Evolutionary conservation across 37 sponge, comb jelly and placozoan species (phyloP).

Genomic region (Beroe ovata): DNA sequence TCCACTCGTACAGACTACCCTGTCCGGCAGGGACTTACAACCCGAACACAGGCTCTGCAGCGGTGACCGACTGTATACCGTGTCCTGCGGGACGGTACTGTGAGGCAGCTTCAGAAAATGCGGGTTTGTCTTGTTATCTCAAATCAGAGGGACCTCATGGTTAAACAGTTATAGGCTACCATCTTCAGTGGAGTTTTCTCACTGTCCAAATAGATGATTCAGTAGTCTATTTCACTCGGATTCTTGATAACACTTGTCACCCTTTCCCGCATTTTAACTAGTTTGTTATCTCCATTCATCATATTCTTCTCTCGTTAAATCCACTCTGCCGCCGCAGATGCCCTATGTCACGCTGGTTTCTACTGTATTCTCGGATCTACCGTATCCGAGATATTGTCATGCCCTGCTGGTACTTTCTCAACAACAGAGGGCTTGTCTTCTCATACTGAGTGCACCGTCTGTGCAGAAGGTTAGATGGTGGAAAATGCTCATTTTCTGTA

Average conservation of each 20-base stretch:
- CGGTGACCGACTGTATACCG: slow-evolving; percentile 15
- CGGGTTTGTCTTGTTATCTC: too few relatives aligned
- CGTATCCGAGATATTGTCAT: slow-evolving; percentile 7
- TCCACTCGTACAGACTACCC: slow-evolving; percentile 8
- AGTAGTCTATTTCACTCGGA: too few relatives aligned
- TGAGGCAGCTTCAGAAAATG: slow-evolving; percentile 39
- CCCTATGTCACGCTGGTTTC: not conserved
- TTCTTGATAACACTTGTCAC: too few relatives aligned
- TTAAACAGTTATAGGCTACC: too few relatives aligned
- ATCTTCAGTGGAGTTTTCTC: too few relatives aligned
- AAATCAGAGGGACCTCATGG: too few relatives aligned
- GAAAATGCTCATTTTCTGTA: too few relatives aligned
- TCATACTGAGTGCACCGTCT: not conserved
- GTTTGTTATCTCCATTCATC: too few relatives aligned
- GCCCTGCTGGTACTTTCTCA: slow-evolving; percentile 21
- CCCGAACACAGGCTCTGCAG: not conserved
- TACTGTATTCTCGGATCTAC: slow-evolving; percentile 4
- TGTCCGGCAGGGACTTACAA: slow-evolving; percentile 55
- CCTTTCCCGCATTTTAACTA: too few relatives aligned
- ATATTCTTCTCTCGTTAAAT: too few relatives aligned
- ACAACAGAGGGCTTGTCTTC: not conserved
- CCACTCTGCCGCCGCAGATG: too few relatives aligned
- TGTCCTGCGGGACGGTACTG: slow-evolving; percentile 69
- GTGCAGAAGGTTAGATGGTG: not conserved
- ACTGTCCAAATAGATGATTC: too few relatives aligned